These are phyloP conservation scores for Lasioglossum oenotherae DNA, from an alignment of 2,888 invertebrate species.

Conservation along the genomic window DNA sequence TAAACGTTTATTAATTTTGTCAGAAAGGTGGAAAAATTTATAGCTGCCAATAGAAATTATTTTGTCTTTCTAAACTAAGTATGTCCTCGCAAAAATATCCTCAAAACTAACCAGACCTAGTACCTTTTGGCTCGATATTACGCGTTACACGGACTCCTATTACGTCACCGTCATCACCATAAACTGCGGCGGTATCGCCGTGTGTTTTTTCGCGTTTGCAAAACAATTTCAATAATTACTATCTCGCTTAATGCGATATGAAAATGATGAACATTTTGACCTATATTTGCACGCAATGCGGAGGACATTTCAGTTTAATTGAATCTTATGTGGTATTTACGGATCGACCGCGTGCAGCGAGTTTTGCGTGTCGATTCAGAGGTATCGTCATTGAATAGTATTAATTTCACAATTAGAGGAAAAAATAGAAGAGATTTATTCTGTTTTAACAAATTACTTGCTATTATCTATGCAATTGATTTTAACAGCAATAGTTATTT, in stretches of 20 bases:
- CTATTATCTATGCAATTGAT: no score
- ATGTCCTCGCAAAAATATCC: neutral
- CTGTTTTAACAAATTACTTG: neutral
- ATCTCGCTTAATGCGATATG: neutral
- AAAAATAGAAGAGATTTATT: neutral
- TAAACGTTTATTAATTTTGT: no score
- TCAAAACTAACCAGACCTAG: neutral
- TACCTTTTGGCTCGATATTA: neutral
- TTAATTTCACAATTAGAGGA: neutral
- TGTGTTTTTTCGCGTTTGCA: neutral
- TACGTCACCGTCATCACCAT: neutral
- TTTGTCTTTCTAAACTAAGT: neutral
- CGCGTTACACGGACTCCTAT: neutral
- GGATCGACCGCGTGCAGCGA: neutral
- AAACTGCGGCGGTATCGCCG: neutral
- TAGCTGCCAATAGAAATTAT: no score
- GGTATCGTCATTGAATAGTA: neutral
- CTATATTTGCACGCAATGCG: constrained; percentile 2
- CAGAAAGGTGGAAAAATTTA: no score
- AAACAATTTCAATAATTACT: constrained; percentile 14
- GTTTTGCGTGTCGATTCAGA: neutral
- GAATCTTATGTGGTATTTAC: constrained; percentile 9
- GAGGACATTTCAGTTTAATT: constrained; percentile 1
- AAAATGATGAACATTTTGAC: neutral
- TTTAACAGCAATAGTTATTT: no score